Base-by-base conservation (phyloP, 1,140 invertebrate genomes). In the Drosophila insularis region DNA sequence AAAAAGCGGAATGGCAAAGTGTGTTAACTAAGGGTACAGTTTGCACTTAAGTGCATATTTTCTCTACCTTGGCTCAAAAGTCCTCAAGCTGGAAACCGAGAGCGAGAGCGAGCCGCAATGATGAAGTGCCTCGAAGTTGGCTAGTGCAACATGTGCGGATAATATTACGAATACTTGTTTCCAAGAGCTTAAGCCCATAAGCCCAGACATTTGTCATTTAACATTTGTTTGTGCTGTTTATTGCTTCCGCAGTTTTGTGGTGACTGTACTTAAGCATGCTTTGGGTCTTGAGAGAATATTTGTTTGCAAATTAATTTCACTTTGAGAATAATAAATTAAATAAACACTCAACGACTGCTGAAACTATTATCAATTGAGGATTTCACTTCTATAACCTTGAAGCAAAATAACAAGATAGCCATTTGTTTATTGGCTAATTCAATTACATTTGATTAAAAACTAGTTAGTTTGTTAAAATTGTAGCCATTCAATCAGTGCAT, bases 1-100 rank as follows among this genome's bases (percentile, higher is more conserved):
- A 35, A 31, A 2, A 17, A 19, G 31, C 1, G 55, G 17, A 14
- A 50, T 11, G 43, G 43, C 43, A 37, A n/a, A 17, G 8, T 11
- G 54, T 35, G 55, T 58, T 58, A 19, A 58, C 35, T 58, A 31
- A 35, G 19, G 55, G 55, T 58, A 58, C 55, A 17, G 55, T 35
- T 58, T 58, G 35, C 37, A 40, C 59, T 61, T 61, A 50, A 50
- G 59, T 27, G 21, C 37, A 61, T 31, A 32, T 23, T 23, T 21
- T 23, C 19, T 40, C 37, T 17, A 50, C n/a, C 39, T 27, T 2
- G 63, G 60, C 63, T 54, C 50, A 31, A 11, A 32, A 69, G 60
- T 69, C 61, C 27, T 64, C 61, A 14, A 14, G 32, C 46, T 35
- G 31, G 17, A 4, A 17, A 14, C 14, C 6, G 54, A 56, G 54